These are phyloP conservation scores for Anguilla japonica DNA, from an alignment of 2,113 vertebrate species.

Conservation along the genomic window DNA sequence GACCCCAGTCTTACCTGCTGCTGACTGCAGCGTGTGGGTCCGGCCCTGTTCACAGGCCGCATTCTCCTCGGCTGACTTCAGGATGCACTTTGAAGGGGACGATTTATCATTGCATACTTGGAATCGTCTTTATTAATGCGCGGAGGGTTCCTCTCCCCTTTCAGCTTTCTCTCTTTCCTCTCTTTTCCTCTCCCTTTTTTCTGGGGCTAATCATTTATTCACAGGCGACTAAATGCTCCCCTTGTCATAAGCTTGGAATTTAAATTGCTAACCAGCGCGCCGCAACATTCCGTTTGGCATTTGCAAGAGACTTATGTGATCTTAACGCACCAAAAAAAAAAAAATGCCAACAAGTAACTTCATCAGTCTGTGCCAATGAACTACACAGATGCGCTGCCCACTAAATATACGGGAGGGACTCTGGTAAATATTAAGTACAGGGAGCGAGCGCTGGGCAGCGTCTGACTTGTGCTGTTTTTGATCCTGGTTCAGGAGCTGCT, in stretches of 20 bases:
- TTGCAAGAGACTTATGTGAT: conserved; percentile 52
- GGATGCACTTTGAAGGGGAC: background rate
- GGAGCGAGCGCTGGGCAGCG: background rate
- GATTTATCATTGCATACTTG: conserved; percentile 3
- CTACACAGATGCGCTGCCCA: background rate
- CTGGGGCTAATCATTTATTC: conserved; percentile 35
- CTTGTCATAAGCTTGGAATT: conserved; percentile 62
- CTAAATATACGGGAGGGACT: background rate
- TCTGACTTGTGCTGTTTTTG: background rate
- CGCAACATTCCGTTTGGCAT: conserved; percentile 55
- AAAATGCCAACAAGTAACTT: conserved; percentile 34
- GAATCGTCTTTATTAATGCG: background rate
- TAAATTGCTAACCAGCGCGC: conserved; percentile 58
- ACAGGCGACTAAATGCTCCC: conserved; percentile 54
- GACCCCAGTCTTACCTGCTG: background rate
- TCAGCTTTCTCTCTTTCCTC: background rate
- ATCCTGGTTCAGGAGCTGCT: background rate
- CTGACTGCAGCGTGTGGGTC: background rate
- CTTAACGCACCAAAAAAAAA: conserved; percentile 36
- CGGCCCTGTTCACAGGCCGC: background rate
- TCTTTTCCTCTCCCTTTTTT: background rate
- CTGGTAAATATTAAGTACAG: background rate
- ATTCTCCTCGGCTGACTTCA: background rate
- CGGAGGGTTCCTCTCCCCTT: background rate
- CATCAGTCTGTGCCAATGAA: background rate